Percentiles rank a stretch among this genome's conserved stretches.
Evolutionary conservation across 2,888 invertebrate genomes (phyloP).

Genomic region (Teinopalpus imperialis): DNA sequence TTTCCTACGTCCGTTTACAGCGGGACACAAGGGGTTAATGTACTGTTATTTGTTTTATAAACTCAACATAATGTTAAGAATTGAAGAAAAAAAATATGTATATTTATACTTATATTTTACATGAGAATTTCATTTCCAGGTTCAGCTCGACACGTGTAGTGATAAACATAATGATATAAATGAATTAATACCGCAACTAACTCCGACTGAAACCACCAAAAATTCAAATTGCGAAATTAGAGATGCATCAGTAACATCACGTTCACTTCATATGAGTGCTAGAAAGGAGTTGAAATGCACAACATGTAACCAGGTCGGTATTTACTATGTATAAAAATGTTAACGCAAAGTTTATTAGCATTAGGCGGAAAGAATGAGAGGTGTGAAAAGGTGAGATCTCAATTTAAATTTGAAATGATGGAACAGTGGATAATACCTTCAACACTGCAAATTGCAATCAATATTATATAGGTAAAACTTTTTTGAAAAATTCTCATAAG

Average conservation of each 20-base stretch:
- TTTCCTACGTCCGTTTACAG: no score
- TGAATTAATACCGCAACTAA: not conserved
- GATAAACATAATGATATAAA: slow-evolving; percentile 22
- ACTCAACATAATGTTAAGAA: no score
- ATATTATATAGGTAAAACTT: no score
- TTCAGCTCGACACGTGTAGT: not conserved
- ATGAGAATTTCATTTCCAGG: slow-evolving; percentile 2
- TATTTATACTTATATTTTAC: no score
- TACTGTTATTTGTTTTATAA: no score
- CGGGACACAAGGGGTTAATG: no score
- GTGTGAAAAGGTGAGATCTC: no score
- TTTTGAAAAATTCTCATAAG: no score
- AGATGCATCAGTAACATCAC: slow-evolving; percentile 18
- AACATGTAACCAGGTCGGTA: slow-evolving; percentile 51
- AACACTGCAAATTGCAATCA: no score
- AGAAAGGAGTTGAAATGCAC: slow-evolving; percentile 46
- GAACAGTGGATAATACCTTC: no score
- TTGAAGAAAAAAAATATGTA: no score
- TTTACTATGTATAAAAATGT: slow-evolving; percentile 16
- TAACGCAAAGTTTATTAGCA: slow-evolving; percentile 1
- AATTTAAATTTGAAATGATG: no score
- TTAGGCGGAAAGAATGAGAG: slow-evolving; percentile 2
- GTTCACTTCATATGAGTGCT: slow-evolving; percentile 8
- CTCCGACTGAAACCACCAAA: slow-evolving; percentile 14
- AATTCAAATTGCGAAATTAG: slow-evolving; percentile 20